phyloP scores from a whole-genome alignment of 2,113 vertebrate species.

The Hassar affinis region DNA sequence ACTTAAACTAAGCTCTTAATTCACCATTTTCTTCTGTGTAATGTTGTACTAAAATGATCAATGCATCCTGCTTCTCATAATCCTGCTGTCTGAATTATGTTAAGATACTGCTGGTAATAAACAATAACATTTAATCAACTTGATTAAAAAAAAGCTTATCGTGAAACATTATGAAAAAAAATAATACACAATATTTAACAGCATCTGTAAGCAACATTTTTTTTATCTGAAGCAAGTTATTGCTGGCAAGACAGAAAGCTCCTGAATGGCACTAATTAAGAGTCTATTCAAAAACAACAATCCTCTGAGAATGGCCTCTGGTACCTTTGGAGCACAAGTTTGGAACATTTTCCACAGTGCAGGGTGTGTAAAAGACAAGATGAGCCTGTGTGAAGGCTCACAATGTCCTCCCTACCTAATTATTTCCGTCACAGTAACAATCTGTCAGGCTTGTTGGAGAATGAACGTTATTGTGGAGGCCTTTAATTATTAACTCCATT shows the following conservation, averaged over 20 bases:
- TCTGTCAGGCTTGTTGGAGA: slow-evolving; percentile 56
- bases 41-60: not conserved
- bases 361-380: slow-evolving; percentile 17
- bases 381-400: not conserved
- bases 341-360: not conserved
- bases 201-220: not conserved
- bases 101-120: not conserved
- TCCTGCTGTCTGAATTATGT: not conserved
- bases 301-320: not conserved
- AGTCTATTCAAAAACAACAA: slow-evolving; percentile 5
- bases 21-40: slow-evolving; percentile 11
- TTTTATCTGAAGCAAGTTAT: not conserved
- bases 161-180: not conserved
- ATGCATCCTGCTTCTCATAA: not conserved
- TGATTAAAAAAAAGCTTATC: not conserved
- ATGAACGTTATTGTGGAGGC: slow-evolving; percentile 68
- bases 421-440: slow-evolving; percentile 62
- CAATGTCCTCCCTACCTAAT: slow-evolving; percentile 55
- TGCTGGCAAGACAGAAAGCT: not conserved
- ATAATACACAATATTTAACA: not conserved
- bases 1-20: slow-evolving; percentile 5
- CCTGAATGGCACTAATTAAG: not conserved
- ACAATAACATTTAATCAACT: not conserved
- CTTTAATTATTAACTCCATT: slow-evolving; percentile 69
- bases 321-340: not conserved